Evolutionary conservation across 2,797 vertebrate genomes (phyloP), one percentile per base, ranked within the genome.

Genomic region (Echiichthys vipera): DNA sequence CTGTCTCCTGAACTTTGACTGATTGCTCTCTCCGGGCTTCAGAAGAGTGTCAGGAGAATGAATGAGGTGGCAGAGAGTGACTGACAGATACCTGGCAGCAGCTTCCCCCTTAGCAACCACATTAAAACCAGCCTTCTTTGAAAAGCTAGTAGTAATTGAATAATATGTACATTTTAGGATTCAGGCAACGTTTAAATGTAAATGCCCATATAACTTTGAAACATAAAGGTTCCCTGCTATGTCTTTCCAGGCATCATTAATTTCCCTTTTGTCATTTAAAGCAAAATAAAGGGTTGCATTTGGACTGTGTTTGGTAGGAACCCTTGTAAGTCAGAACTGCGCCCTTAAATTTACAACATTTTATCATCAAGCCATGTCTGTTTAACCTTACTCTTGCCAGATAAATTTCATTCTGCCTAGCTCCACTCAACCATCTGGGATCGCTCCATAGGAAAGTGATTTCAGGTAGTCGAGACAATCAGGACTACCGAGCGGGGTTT

Each of bases 21-120:
- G 91, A 93, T 92, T 32, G 73, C 53, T 86, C 83, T 78, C 77
- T 84, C 72, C 18, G 46, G 80, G 81, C 69, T 54, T 36, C 34
- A 34, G 71, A 62, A 29, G 73, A 78, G 80, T 85, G 88, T 87
- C 88, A 88, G 12, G 70, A 86, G 84, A 89, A 91, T 81, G 87
- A 88, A 92, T 89, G 88, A 90, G 89, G 80, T 66, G 80, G 79
- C 69, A 49, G 73, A 77, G 78, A 85, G 56, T 83, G 89, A 93
- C 64, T 89, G 90, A 93, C 89, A 91, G 79, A 73, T 30, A 88
- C 69, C 70, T 76, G 82, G 77, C 83, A 65, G 74, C 3, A 24
- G 71, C 74, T 55, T 63, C 61, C 71, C 55, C 74, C 69, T 17
- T 32, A 49, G 69, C 68, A 58, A 25, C 75, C 43, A 22, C 50